These are phyloP conservation scores for Metalampra italica DNA, from an alignment of 2,888 invertebrate genomes.

Conservation along the genomic window DNA sequence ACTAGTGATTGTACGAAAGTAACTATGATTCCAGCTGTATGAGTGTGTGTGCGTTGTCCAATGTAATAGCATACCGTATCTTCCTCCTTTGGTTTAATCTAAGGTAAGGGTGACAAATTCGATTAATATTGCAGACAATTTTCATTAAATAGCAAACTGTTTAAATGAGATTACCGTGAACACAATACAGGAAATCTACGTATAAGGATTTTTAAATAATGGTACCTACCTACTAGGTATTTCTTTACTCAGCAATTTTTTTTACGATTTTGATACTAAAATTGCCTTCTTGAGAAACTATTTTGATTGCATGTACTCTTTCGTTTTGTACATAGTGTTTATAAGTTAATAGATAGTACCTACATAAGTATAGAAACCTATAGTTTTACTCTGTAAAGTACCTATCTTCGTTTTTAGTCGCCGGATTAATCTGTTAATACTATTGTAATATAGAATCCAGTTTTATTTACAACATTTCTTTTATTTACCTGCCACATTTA, in stretches of 20 bases:
- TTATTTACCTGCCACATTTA: too few relatives aligned
- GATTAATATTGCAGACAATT: background rate
- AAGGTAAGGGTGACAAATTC: background rate
- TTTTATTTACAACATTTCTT: constrained; percentile 11
- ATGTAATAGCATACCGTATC: too few relatives aligned
- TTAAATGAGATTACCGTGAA: background rate
- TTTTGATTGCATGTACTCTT: background rate
- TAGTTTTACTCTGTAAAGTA: constrained; percentile 1
- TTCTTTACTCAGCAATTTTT: background rate
- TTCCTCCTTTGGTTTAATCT: too few relatives aligned
- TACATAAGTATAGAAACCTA: constrained; percentile 7
- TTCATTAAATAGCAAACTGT: background rate
- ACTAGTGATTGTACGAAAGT: too few relatives aligned
- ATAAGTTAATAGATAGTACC: constrained; percentile 17
- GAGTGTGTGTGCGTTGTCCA: too few relatives aligned
- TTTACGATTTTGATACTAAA: background rate
- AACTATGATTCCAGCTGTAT: too few relatives aligned
- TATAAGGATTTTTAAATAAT: background rate
- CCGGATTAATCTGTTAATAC: constrained; percentile 15
- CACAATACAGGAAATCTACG: constrained; percentile 2
- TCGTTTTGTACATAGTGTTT: constrained; percentile 38
- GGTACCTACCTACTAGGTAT: background rate
- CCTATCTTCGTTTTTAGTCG: background rate
- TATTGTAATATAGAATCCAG: constrained; percentile 24
- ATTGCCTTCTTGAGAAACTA: background rate